These are phyloP conservation scores for Neocloeon triangulifer DNA, from an alignment of 1,140 invertebrate species.

Conservation along the genomic window DNA sequence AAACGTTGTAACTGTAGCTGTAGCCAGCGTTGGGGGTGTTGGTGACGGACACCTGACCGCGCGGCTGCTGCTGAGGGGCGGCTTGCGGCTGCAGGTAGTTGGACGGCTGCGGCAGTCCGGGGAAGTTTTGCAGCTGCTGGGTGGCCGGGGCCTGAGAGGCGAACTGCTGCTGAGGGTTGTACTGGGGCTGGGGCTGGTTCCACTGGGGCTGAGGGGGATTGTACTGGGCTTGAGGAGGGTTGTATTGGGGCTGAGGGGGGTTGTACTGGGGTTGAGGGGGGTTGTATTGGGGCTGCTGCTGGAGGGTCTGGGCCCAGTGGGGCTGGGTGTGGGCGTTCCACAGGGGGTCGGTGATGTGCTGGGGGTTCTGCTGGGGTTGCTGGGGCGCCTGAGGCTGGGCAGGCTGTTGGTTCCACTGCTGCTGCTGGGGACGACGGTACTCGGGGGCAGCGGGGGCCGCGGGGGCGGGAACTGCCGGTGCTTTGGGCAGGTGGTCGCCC, in stretches of 20 bases:
- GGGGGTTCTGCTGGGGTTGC: no score
- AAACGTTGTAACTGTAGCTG: conserved; percentile 46
- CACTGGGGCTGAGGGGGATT: conserved; percentile 6
- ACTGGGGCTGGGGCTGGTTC: conserved; percentile 4
- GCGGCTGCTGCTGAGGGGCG: conserved; percentile 25
- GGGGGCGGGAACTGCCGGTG: conserved; percentile 10
- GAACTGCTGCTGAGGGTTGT: conserved; percentile 2
- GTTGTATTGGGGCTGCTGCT: conserved; percentile 9
- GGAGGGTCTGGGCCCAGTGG: conserved; percentile 4
- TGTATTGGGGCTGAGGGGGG: conserved; percentile 3
- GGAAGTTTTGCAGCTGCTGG: conserved; percentile 2
- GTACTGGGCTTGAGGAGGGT: conserved; percentile 4
- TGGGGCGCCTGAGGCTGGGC: no score
- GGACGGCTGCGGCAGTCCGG: background rate
- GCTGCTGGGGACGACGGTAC: conserved; percentile 9
- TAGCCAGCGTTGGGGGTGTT: conserved; percentile 66
- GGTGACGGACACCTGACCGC: conserved; percentile 40
- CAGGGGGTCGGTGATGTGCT: no score
- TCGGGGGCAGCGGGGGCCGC: conserved; percentile 6
- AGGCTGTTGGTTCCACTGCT: no score
- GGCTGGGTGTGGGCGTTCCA: background rate
- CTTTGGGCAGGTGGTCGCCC: conserved; percentile 11
- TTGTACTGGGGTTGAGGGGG: conserved; percentile 1
- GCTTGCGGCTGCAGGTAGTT: conserved; percentile 6
- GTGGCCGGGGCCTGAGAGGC: conserved; percentile 2